Evolutionary conservation across 2,113 vertebrate genomes (phyloP).

Genomic region (Cisticola juncidis): DNA sequence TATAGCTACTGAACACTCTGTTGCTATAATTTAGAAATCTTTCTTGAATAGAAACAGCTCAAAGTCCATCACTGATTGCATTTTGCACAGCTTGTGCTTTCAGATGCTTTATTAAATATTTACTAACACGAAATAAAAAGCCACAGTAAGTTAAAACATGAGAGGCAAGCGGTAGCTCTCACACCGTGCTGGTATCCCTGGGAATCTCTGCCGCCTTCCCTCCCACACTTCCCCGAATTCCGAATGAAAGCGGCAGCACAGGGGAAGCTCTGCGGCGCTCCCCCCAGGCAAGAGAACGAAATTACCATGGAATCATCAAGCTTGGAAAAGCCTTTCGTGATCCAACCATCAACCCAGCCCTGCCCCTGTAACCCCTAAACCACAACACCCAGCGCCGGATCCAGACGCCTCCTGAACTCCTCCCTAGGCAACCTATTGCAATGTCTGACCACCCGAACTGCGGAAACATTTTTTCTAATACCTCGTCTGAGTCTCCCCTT

Average conservation of each 20-base stretch:
- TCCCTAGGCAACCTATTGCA: not conserved
- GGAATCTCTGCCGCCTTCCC: not conserved
- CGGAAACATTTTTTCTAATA: accelerated
- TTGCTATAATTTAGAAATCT: not conserved
- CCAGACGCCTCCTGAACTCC: too few relatives aligned
- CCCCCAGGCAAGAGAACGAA: accelerated
- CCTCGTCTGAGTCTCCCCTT: too few relatives aligned
- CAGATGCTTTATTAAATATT: not conserved
- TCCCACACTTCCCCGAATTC: not conserved
- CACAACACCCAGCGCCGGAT: not conserved
- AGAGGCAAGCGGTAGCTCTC: not conserved
- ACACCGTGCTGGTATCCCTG: accelerated
- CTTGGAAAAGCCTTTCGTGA: not conserved
- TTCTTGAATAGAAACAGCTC: not conserved
- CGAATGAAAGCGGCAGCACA: accelerated
- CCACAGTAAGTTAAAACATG: not conserved
- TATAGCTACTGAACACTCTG: not conserved
- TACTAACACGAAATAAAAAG: not conserved
- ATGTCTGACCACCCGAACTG: not conserved
- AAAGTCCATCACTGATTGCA: not conserved
- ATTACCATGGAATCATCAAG: accelerated
- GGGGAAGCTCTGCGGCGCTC: not conserved
- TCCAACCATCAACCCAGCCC: not conserved
- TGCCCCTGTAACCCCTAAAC: not conserved
- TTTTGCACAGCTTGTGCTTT: not conserved